Evolutionary conservation across 1,140 invertebrate genomes (phyloP), one percentile per base, ranked within the genome.

Genomic region (Lerema accius): DNA sequence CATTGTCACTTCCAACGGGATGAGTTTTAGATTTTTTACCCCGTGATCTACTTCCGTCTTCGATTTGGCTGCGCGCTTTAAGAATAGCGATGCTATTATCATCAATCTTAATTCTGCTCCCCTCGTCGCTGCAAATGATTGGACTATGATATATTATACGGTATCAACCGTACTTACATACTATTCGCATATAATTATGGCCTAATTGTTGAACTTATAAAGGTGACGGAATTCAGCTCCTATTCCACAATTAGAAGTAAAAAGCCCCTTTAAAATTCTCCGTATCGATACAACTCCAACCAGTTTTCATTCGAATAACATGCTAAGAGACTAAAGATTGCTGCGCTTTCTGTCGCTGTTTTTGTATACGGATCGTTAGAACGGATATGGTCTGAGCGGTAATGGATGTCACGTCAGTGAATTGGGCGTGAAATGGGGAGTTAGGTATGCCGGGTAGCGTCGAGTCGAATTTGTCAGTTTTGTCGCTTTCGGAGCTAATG

Each of bases 391-490:
- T 43, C 35, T 37, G 51, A 48, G 62, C 11, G 19, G 64, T 59
- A 64, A 60, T 60, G 65, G 55, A 45, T 50, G 43, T 53, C 39
- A 56, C 50, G 26, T 37, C 28, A 9, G 49, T 55, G 59, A 11
- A 48, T 51, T 3, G 35, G 7, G 19, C 32, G 26, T 62, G 51
- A 43, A 65, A 17, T 37, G n/a, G 6, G 46, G 35, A 7, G 28
- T 19, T 40, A 59, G 46, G 32, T 16, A 56, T 65, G 16, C 50
- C 55, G 65, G 68, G 69, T 65, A 59, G 53, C 48, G 78, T 76
- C 79, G 68, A 69, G 59, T 75, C 71, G 61, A 78, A 84, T 86
- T 84, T 84, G 80, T 86, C 82, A 84, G 73, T 77, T 74, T 61
- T 70, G 76, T 76, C 64, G 68, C 56, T 73, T 63, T 69, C 63